phyloP scores from a whole-genome alignment of 2,113 vertebrate genomes.

The Etia nguti region DNA sequence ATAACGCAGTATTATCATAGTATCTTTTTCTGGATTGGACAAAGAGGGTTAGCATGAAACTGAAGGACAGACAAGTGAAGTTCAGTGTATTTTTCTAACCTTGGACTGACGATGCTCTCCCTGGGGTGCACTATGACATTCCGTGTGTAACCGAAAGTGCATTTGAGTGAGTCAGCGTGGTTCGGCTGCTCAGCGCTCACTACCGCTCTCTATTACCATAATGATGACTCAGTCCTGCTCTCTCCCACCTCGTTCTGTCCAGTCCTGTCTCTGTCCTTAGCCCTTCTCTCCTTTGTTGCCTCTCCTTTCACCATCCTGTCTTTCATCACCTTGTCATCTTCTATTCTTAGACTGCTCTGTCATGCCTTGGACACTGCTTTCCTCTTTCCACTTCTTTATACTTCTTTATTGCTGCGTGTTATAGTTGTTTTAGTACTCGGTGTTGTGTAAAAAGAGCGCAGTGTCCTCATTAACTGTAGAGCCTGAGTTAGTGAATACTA shows the following conservation, averaged over 20 bases:
- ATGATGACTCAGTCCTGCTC: slow-evolving; percentile 62
- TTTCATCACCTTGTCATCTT: slow-evolving; percentile 44
- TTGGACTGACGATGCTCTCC: slow-evolving; percentile 30
- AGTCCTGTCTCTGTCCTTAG: slow-evolving; percentile 16
- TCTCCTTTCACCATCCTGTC: slow-evolving; percentile 10
- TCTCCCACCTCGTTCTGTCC: slow-evolving; percentile 26
- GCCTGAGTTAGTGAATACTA: slow-evolving; percentile 3
- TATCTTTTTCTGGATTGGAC: background rate
- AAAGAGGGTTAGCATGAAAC: background rate
- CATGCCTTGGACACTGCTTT: slow-evolving; percentile 15
- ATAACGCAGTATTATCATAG: background rate
- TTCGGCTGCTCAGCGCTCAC: background rate
- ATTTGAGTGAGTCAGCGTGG: slow-evolving; percentile 52
- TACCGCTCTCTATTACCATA: slow-evolving; percentile 44
- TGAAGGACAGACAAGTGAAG: background rate
- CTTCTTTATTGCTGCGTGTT: background rate
- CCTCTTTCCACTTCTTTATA: background rate
- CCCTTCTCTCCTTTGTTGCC: background rate
- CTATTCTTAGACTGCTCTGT: slow-evolving; percentile 45
- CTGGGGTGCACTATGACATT: slow-evolving; percentile 33
- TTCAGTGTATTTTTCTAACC: slow-evolving; percentile 25
- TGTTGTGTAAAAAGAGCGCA: background rate
- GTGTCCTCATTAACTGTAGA: slow-evolving; percentile 26
- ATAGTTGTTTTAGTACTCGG: background rate
- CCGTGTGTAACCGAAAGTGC: slow-evolving; percentile 35